Evolutionary conservation across 2,888 invertebrate genomes (phyloP).

Genomic region (Lacanobia oleracea): DNA sequence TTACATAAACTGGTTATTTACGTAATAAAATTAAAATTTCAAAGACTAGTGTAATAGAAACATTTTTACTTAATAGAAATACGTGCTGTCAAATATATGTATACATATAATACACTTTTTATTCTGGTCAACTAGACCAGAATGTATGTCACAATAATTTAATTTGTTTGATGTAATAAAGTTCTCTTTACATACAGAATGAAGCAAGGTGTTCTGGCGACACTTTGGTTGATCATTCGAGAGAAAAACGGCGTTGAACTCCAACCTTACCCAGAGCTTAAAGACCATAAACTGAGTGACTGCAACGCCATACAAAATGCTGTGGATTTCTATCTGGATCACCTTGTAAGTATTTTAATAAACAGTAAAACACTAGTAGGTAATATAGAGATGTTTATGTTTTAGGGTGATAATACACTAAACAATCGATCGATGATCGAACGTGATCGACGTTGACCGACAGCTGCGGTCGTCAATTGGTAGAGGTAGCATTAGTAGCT

Average conservation of each 20-base stretch:
- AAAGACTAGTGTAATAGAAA: slow-evolving; percentile 6
- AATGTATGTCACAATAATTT: neutral
- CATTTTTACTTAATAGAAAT: slow-evolving; percentile 1
- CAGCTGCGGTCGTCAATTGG: neutral
- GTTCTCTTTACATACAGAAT: slow-evolving; percentile 74
- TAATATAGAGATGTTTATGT: no score
- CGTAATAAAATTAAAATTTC: slow-evolving; percentile 1
- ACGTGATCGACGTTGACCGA: no score
- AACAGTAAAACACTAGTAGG: neutral
- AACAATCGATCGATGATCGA: neutral
- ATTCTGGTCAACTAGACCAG: neutral
- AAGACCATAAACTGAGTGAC: slow-evolving; percentile 92
- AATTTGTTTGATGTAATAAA: neutral
- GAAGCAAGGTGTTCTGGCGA: slow-evolving; percentile 92
- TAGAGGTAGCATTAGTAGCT: no score
- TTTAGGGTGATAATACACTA: neutral
- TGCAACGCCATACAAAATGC: slow-evolving; percentile 92
- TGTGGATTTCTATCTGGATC: slow-evolving; percentile 91
- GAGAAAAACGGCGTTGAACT: slow-evolving; percentile 74
- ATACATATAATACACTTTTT: neutral
- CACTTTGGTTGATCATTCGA: slow-evolving; percentile 88
- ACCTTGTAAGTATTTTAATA: slow-evolving; percentile 74
- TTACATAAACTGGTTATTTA: slow-evolving; percentile 12
- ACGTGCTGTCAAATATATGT: neutral
- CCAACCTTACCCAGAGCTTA: slow-evolving; percentile 92